A percentile compares a stretch with the other conserved stretches of the same genome.
These are phyloP conservation scores for Vireo griseus DNA, from an alignment of 2,797 vertebrate species.

Conservation along the genomic window DNA sequence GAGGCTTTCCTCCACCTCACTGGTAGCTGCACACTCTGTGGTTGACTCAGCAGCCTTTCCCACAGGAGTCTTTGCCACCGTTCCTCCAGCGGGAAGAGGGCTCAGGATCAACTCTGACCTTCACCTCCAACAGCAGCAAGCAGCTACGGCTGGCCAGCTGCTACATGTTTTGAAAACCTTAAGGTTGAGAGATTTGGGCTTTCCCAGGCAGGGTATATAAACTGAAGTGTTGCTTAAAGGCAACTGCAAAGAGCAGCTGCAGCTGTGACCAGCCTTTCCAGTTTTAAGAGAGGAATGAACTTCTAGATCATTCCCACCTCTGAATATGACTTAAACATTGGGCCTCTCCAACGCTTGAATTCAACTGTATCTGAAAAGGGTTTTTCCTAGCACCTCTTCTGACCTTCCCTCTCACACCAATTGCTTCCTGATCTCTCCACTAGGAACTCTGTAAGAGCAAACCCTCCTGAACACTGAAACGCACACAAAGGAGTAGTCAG, in stretches of 20 bases:
- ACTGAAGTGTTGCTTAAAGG: background rate
- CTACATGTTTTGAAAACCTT: conserved; percentile 11
- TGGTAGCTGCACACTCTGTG: background rate
- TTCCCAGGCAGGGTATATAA: background rate
- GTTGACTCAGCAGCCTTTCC: conserved; percentile 61
- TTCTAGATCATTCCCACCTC: background rate
- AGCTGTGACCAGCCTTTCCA: background rate
- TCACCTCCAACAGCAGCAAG: background rate
- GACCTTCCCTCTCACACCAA: background rate
- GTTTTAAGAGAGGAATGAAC: background rate
- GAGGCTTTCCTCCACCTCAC: background rate
- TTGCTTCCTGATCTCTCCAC: background rate
- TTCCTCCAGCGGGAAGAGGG: background rate
- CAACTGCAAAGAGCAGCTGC: background rate
- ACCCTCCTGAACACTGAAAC: background rate
- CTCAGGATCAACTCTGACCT: conserved; percentile 31
- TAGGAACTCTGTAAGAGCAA: background rate
- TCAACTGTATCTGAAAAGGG: background rate
- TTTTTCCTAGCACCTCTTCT: background rate
- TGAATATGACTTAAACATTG: background rate
- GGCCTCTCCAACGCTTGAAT: background rate
- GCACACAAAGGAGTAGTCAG: background rate
- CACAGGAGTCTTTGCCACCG: background rate
- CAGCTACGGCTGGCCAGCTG: background rate
- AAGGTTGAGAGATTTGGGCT: conserved; percentile 1